Evolutionary conservation across 2,888 invertebrate genomes (phyloP).

Genomic region (Dryobotodes eremita): DNA sequence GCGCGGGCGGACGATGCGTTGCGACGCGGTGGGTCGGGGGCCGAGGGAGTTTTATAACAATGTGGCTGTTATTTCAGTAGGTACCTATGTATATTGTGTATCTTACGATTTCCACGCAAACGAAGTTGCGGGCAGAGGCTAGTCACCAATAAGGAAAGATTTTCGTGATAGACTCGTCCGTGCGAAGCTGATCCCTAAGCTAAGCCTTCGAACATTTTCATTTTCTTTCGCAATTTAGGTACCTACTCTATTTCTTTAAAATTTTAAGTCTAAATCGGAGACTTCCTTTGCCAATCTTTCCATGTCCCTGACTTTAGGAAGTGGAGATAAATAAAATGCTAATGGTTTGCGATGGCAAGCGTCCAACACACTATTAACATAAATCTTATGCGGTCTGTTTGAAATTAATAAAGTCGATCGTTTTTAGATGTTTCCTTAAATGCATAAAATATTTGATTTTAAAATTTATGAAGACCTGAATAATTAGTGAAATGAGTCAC

Average conservation of each 20-base stretch:
- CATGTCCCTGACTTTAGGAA: slow-evolving; percentile 50
- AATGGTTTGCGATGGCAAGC: slow-evolving; percentile 46
- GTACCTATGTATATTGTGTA: neutral
- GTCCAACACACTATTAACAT: slow-evolving; percentile 32
- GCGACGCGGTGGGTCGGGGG: neutral
- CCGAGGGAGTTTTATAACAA: neutral
- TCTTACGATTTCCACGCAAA: neutral
- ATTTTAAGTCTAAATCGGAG: neutral
- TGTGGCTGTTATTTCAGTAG: neutral
- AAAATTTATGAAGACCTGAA: no score
- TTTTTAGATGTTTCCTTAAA: slow-evolving; percentile 20
- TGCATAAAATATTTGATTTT: neutral
- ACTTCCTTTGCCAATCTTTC: slow-evolving; percentile 17
- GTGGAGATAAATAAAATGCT: slow-evolving; percentile 53
- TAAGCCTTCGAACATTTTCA: neutral
- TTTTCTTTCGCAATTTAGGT: neutral
- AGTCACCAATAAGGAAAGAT: neutral
- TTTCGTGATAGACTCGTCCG: neutral
- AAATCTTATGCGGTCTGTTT: slow-evolving; percentile 15
- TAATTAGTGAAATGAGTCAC: neutral
- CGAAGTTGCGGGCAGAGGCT: neutral
- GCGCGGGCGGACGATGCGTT: neutral
- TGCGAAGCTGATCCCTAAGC: neutral
- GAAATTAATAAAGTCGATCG: neutral
- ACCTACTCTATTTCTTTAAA: neutral